phyloP scores from a whole-genome alignment of 1,140 invertebrate species.

The Platorchestia sp. region DNA sequence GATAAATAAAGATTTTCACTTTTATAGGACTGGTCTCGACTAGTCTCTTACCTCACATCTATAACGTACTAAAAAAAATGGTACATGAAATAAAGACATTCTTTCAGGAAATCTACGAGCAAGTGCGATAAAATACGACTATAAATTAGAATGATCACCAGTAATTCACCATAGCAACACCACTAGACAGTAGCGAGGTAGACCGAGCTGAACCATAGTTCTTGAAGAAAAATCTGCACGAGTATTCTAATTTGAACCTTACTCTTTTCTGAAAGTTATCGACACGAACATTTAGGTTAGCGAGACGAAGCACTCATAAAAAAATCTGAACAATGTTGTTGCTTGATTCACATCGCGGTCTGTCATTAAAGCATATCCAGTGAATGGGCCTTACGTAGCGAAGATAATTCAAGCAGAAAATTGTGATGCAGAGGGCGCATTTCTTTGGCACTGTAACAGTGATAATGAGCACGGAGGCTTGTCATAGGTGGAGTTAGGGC shows the following conservation, averaged over 20 bases:
- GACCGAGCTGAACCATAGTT: not conserved
- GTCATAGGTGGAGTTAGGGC: not conserved
- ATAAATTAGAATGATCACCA: not conserved
- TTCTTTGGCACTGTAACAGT: not conserved
- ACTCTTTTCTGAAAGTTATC: not conserved
- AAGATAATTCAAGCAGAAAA: not conserved
- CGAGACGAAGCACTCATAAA: not conserved
- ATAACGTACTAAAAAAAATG: not conserved
- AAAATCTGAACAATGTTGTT: not conserved
- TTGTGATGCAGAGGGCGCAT: not conserved
- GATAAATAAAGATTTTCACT: not conserved
- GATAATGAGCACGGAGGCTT: not conserved
- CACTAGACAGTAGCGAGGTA: not conserved
- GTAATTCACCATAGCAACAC: not conserved
- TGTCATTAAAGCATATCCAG: not conserved
- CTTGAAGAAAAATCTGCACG: not conserved
- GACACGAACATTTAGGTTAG: not conserved
- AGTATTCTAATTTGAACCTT: not conserved
- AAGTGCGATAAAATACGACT: not conserved
- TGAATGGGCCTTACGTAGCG: not conserved
- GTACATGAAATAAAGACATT: not conserved
- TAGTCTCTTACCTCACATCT: not conserved
- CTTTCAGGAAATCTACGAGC: not conserved
- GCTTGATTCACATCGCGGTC: not conserved
- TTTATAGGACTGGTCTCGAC: not conserved